Percentiles rank a stretch among this genome's conserved stretches.
phyloP scores from a whole-genome alignment of 2,888 invertebrate genomes.

The Dolomedes plantarius region DNA sequence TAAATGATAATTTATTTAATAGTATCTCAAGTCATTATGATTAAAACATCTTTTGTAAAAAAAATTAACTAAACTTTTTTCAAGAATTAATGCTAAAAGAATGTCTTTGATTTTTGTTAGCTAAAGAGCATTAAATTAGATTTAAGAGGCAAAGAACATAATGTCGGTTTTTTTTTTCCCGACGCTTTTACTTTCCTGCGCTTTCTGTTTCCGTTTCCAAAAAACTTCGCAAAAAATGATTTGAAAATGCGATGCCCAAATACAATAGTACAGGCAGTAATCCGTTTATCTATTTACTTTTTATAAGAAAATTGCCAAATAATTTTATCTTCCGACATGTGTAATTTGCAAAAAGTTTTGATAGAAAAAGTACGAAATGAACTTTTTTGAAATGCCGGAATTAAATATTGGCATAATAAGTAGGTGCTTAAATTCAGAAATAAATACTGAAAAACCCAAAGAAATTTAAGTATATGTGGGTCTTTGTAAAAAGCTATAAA shows the following conservation, averaged over 20 bases:
- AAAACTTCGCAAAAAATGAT: conserved; percentile 4
- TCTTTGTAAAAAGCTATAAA: background rate
- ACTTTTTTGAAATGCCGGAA: background rate
- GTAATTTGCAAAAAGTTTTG: conserved; percentile 14
- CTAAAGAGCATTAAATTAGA: conserved; percentile 29
- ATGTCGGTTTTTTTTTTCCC: conserved; percentile 11
- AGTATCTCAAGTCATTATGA: conserved; percentile 17
- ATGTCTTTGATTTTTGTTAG: conserved; percentile 22
- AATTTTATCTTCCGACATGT: conserved; percentile 17
- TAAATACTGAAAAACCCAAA: background rate
- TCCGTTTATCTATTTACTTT: conserved; percentile 22
- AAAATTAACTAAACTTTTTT: conserved; percentile 8
- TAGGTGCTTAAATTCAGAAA: background rate
- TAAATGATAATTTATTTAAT: conserved; percentile 29
- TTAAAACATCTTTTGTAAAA: conserved; percentile 10
- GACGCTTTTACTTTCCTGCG: background rate
- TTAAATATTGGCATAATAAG: conserved; percentile 4
- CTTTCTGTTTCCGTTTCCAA: conserved; percentile 19
- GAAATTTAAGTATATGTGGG: background rate
- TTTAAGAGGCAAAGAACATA: conserved; percentile 23
- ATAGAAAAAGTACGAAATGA: background rate
- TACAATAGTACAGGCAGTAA: conserved; percentile 2
- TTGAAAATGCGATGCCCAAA: background rate
- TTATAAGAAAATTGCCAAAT: conserved; percentile 18
- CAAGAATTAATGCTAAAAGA: background rate